Conservation (phyloP, 2,113 vertebrate genomes). For the Physeter macrocephalus region DNA sequence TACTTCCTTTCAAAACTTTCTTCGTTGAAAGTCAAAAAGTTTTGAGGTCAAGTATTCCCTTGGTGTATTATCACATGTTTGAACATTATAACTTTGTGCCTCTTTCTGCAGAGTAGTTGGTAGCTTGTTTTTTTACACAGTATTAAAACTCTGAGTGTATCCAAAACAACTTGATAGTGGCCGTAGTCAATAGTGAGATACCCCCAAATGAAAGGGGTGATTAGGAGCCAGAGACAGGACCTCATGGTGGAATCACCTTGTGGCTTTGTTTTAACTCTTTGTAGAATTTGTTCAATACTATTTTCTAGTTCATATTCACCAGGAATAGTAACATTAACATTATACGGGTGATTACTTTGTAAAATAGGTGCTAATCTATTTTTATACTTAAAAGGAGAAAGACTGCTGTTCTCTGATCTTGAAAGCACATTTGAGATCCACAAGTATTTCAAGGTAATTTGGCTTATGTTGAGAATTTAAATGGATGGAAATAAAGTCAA, state of each 20-base stretch:
- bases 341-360: neutral
- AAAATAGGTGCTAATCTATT: neutral
- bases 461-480: neutral
- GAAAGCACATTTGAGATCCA: neutral
- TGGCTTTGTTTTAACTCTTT: neutral
- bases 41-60: neutral
- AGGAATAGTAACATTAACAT: neutral
- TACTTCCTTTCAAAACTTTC: neutral
- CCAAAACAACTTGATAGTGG: neutral
- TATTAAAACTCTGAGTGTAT: neutral
- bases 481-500: neutral
- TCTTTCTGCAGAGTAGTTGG: neutral
- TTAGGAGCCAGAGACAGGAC: neutral
- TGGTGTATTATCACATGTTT: neutral
- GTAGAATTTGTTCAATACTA: neutral
- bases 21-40: neutral
- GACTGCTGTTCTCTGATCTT: neutral
- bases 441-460: neutral
- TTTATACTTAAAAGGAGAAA: neutral
- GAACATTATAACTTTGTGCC: neutral
- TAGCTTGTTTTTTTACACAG: neutral
- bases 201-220: accelerated
- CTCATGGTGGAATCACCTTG: accelerated
- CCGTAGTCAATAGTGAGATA: neutral
- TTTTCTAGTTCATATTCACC: neutral